These are phyloP conservation scores for Callipepla squamata DNA, from an alignment of 2,113 vertebrate species.

Conservation along the genomic window DNA sequence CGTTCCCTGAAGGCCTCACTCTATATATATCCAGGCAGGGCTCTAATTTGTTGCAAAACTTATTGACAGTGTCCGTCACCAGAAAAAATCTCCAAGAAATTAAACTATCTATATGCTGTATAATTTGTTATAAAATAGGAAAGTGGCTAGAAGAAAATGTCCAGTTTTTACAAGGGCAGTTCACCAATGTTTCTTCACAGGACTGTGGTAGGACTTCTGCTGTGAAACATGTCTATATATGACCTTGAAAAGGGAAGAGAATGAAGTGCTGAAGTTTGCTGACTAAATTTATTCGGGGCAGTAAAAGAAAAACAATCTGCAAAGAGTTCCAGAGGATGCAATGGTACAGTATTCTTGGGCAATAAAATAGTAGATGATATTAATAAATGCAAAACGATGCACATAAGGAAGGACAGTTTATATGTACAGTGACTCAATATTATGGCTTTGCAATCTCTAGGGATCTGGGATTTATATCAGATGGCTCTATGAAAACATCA, in stretches of 20 bases:
- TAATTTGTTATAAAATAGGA: not conserved
- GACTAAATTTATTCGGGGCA: not conserved
- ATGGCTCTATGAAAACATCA: not conserved
- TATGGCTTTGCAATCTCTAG: not conserved
- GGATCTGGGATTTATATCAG: not conserved
- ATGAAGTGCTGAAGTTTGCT: not conserved
- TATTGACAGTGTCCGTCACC: not conserved
- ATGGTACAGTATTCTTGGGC: not conserved
- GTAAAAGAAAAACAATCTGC: not conserved
- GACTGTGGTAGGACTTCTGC: not conserved
- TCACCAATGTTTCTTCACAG: not conserved
- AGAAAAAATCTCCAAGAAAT: not conserved
- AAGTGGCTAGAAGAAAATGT: not conserved
- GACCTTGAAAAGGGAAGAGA: not conserved
- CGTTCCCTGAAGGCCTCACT: not conserved
- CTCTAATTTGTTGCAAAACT: not conserved
- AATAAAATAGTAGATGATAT: not conserved
- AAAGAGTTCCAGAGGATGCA: not conserved
- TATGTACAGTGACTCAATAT: not conserved
- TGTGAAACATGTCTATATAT: not conserved
- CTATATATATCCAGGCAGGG: not conserved
- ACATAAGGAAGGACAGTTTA: not conserved
- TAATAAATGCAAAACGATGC: not conserved
- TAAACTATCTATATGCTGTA: not conserved
- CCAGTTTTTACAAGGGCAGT: not conserved